Evolutionary conservation across 1,140 invertebrate genomes (phyloP).

Genomic region (Anthonomus grandis): DNA sequence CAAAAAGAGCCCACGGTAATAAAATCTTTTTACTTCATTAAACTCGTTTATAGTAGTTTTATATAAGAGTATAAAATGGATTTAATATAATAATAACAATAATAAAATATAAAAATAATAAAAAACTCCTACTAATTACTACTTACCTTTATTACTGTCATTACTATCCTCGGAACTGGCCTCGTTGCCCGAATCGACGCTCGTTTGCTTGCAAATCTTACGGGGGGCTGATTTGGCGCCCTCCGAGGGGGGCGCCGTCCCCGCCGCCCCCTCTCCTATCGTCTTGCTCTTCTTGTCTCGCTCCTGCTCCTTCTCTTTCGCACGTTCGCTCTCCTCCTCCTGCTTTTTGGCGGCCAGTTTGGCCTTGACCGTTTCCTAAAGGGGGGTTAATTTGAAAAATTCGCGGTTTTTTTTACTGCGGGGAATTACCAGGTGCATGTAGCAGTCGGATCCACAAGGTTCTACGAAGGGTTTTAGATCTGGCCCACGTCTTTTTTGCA

Average conservation of each 20-base stretch:
- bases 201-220: conserved; percentile 64
- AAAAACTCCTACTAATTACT: too few species aligned
- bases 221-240: conserved; percentile 44
- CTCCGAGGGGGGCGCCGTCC: conserved; percentile 21
- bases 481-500: conserved; percentile 82
- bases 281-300: conserved; percentile 32
- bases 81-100: too few species aligned
- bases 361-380: conserved; percentile 77
- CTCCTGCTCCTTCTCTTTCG: conserved; percentile 36
- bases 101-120: too few species aligned
- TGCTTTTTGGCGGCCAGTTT: conserved; percentile 57
- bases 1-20: too few species aligned
- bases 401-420: neutral
- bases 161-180: conserved; percentile 91
- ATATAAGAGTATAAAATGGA: too few species aligned
- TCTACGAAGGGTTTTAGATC: conserved; percentile 84
- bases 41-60: too few species aligned
- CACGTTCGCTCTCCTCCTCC: conserved; percentile 45
- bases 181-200: conserved; percentile 86
- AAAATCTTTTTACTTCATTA: too few species aligned
- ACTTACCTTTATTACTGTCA: conserved; percentile 66
- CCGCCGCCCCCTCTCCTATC: conserved; percentile 19
- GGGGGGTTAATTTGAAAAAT: conserved; percentile 32
- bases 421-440: conserved; percentile 74
- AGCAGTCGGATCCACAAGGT: conserved; percentile 85